phyloP scores from a whole-genome alignment of 2,888 invertebrate genomes.

The Camponotus fellah region DNA sequence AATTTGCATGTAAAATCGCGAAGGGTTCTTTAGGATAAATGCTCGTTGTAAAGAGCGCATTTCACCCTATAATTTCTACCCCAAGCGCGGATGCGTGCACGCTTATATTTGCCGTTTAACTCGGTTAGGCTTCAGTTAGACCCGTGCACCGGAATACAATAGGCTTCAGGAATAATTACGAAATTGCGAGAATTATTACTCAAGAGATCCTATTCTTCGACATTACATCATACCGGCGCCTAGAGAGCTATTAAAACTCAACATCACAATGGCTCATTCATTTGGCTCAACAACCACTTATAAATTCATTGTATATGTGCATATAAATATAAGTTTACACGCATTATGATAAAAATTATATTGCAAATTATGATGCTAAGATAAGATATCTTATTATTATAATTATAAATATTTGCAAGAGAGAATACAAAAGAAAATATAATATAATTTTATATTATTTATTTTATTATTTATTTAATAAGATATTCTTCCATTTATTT shows the following conservation, averaged over 20 bases:
- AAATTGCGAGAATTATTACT: conserved; percentile 53
- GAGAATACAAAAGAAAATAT: background rate
- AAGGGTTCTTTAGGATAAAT: conserved; percentile 31
- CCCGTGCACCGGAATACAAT: conserved; percentile 38
- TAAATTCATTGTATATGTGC: background rate
- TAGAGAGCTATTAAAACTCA: conserved; percentile 50
- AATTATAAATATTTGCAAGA: background rate
- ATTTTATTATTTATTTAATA: background rate
- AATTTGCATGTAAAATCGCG: conserved; percentile 31
- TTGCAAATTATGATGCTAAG: background rate
- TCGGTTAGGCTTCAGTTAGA: conserved; percentile 43
- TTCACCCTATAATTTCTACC: conserved; percentile 43
- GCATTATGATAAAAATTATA: conserved; percentile 21
- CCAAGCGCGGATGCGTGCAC: conserved; percentile 1
- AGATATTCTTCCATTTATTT: background rate
- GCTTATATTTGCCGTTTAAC: conserved; percentile 49
- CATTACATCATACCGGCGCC: conserved; percentile 36
- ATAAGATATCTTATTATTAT: background rate
- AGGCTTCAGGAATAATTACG: conserved; percentile 54
- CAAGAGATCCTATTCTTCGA: conserved; percentile 55
- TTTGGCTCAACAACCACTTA: conserved; percentile 20
- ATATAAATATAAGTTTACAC: background rate
- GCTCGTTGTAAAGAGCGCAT: conserved; percentile 46
- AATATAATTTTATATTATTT: background rate
- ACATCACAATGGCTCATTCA: conserved; percentile 49